phyloP scores from a whole-genome alignment of 2,113 vertebrate species.

The Fulica atra region DNA sequence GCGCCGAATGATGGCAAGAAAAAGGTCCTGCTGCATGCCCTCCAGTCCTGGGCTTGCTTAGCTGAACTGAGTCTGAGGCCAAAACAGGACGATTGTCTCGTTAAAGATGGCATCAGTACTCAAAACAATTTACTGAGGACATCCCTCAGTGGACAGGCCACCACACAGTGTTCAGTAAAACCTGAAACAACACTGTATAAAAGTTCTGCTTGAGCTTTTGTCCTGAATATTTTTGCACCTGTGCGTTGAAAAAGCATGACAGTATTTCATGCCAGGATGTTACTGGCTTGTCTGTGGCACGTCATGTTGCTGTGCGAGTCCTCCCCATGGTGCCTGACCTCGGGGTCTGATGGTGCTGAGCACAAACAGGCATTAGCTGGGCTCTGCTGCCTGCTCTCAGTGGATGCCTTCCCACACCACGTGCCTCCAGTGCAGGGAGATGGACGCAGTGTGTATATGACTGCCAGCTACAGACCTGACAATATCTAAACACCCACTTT shows the following conservation, averaged over 20 bases:
- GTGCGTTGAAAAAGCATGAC: not conserved
- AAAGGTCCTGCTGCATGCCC: not conserved
- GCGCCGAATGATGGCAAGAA: not conserved
- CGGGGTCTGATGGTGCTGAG: not conserved
- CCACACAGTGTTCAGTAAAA: not conserved
- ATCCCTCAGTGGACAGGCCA: not conserved
- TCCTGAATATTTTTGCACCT: not conserved
- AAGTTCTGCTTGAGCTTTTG: not conserved
- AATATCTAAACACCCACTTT: conserved; percentile 54
- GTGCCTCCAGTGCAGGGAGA: not conserved
- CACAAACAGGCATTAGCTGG: not conserved
- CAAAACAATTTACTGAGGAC: not conserved
- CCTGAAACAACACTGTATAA: not conserved
- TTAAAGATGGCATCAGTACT: not conserved
- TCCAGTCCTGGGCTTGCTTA: not conserved
- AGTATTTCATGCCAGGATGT: not conserved
- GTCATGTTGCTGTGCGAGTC: not conserved
- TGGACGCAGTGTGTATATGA: not conserved
- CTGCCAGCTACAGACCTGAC: conserved; percentile 10
- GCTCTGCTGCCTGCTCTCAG: not conserved
- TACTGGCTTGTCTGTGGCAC: accelerated
- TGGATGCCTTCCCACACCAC: not conserved
- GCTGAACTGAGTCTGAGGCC: not conserved
- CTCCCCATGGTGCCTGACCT: accelerated
- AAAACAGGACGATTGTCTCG: not conserved